These are phyloP conservation scores for Acropora yongei DNA, from an alignment of 64 coral and sea anemone species.

Conservation along the genomic window DNA sequence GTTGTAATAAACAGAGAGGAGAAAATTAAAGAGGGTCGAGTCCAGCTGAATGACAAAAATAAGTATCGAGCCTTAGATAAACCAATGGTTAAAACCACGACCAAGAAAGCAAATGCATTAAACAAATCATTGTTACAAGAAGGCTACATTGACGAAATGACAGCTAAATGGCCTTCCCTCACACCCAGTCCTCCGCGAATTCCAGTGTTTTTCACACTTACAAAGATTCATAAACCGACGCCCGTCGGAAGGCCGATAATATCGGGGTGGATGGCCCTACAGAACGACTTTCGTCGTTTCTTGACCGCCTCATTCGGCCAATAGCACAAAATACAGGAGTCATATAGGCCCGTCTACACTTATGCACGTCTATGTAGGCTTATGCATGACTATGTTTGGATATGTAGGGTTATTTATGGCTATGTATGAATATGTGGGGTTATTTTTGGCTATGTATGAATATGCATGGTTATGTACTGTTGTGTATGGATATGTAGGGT, in stretches of 20 bases:
- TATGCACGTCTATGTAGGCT: too few relatives aligned
- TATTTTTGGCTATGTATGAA: too few relatives aligned
- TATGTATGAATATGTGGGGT: too few relatives aligned
- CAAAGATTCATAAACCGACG: constrained; percentile 54
- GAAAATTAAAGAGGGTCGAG: constrained; percentile 3
- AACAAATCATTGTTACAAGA: too few relatives aligned
- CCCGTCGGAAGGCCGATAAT: constrained; percentile 26
- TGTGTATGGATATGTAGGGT: too few relatives aligned
- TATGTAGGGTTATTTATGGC: too few relatives aligned
- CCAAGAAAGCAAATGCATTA: neutral
- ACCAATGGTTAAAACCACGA: neutral
- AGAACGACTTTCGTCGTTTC: constrained; percentile 30
- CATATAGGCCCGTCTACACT: too few relatives aligned
- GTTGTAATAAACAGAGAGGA: neutral
- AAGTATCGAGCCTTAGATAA: constrained; percentile 5
- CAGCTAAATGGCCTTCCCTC: constrained; percentile 26
- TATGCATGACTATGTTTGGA: too few relatives aligned
- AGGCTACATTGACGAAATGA: constrained; percentile 26
- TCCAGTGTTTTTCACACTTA: constrained; percentile 26
- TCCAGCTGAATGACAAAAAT: neutral
- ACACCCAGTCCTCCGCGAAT: neutral
- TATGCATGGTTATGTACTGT: too few relatives aligned
- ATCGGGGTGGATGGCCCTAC: constrained; percentile 23
- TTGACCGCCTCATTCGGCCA: constrained; percentile 21
- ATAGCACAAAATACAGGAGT: neutral